phyloP scores from a whole-genome alignment of 2,113 vertebrate species.

The Cardinalis cardinalis region DNA sequence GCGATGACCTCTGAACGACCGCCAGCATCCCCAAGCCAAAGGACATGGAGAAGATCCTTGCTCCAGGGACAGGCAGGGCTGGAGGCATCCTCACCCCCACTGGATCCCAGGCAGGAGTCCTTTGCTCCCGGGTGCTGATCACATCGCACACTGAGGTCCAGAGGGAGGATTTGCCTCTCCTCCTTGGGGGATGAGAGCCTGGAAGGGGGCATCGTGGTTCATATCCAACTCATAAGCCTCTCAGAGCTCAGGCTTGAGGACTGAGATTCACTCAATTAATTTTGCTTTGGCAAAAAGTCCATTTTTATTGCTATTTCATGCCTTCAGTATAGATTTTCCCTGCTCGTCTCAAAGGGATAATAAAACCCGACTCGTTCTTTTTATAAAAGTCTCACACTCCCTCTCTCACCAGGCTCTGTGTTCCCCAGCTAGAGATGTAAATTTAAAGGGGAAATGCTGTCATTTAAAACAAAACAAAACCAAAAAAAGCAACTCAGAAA shows the following conservation, averaged over 20 bases:
- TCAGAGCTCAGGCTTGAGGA: constrained; percentile 56
- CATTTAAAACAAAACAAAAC: constrained; percentile 47
- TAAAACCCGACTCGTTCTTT: constrained; percentile 63
- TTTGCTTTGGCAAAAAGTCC: constrained; percentile 73
- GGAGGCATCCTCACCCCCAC: neutral
- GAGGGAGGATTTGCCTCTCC: constrained; percentile 12
- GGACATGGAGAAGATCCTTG: neutral
- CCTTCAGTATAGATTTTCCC: constrained; percentile 74
- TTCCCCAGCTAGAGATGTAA: constrained; percentile 56
- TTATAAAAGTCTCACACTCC: constrained; percentile 69
- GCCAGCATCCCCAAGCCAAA: neutral
- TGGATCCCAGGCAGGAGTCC: neutral
- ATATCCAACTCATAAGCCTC: constrained; percentile 57
- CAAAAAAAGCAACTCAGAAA: constrained; percentile 49
- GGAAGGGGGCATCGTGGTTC: constrained; percentile 33
- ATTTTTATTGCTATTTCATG: constrained; percentile 73
- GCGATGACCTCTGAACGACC: neutral
- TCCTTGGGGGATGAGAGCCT: constrained; percentile 26
- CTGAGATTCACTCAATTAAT: constrained; percentile 67
- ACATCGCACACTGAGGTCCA: neutral
- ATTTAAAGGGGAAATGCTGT: constrained; percentile 56
- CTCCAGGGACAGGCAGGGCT: neutral
- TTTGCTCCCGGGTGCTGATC: neutral
- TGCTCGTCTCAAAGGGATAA: constrained; percentile 73
- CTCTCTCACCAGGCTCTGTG: constrained; percentile 60